These are phyloP conservation scores for Herpailurus yagouaroundi DNA, from an alignment of 2,113 vertebrate species.

Conservation along the genomic window DNA sequence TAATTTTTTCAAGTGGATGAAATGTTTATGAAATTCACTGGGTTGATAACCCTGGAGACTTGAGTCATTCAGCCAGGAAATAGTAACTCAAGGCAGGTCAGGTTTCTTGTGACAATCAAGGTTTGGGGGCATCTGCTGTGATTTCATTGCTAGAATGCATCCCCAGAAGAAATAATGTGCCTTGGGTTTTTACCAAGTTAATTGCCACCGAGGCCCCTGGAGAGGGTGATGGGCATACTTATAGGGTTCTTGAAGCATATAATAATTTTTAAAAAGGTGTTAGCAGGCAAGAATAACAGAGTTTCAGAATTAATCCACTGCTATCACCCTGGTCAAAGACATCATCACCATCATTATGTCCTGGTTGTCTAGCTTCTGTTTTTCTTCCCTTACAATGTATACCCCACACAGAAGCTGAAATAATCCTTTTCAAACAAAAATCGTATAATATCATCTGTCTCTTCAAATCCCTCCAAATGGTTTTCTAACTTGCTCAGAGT, in stretches of 20 bases:
- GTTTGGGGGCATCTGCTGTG: background rate
- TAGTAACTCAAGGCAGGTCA: background rate
- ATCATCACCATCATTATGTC: background rate
- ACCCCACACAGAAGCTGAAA: background rate
- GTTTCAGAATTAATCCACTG: background rate
- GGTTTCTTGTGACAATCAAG: background rate
- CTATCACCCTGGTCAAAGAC: background rate
- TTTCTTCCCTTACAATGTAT: background rate
- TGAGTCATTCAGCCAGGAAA: conserved; percentile 55
- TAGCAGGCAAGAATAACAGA: background rate
- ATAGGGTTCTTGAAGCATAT: background rate
- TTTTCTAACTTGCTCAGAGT: background rate
- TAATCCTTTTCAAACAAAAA: background rate
- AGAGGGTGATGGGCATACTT: background rate
- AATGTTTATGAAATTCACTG: conserved; percentile 47
- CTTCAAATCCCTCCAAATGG: background rate
- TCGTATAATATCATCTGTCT: background rate
- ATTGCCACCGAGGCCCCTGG: background rate
- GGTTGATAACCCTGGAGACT: conserved; percentile 33
- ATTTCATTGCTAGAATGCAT: background rate
- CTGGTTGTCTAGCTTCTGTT: background rate
- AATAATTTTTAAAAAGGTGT: background rate
- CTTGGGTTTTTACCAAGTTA: conserved; percentile 47
- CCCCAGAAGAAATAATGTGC: background rate
- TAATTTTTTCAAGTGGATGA: conserved; percentile 53